Evolutionary conservation across 2,113 vertebrate species (phyloP), one percentile per base, ranked within the genome.

Genomic region (Nettapus auritus): DNA sequence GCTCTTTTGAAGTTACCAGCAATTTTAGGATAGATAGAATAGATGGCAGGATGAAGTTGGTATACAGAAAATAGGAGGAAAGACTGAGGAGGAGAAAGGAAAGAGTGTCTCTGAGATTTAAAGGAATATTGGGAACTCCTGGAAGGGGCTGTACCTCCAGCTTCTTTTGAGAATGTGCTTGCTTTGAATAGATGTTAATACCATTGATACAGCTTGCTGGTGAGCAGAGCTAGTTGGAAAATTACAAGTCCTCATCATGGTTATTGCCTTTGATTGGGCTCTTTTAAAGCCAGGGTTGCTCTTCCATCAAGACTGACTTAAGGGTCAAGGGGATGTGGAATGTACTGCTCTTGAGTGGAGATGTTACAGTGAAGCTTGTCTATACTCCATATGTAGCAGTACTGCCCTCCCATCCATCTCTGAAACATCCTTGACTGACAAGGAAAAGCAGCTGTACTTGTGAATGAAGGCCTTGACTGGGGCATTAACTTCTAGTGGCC

Each of bases 401-500:
- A 21, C 50, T 94, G 76, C 68, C 25, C 80, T 86, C 60, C 20
- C 57, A 90, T 96, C 80, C 57, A 52, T 96, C 83, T 93, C 9
- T 62, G 70, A 31, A 55, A 22, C 74, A 82, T 82, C 94, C 95
- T 96, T 96, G 95, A 57, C 40, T 86, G 82, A 42, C 76, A 93
- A 88, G 88, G 85, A 90, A 66, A 90, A 75, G 64, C 88, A 78
- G 71, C 38, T 53, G 60, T 48, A n/a, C 48, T 31, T 89, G 86
- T 62, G 71, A 71, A 25, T 10, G 38, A 93, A 73, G 88, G 59
- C 75, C 74, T 86, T 93, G 82, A 34, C 83, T 40, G 55, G 71
- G 56, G 38, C 36, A 34, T 67, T 78, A 38, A 73, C 57, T 63
- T 62, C 31, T 5, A 7, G 69, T 25, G 74, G 66, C 94, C 94